A percentile compares a stretch with the other conserved stretches of the same genome.
These are phyloP conservation scores for Trichomalopsis sarcophagae DNA, from an alignment of 1,140 invertebrate genomes.

Conservation along the genomic window DNA sequence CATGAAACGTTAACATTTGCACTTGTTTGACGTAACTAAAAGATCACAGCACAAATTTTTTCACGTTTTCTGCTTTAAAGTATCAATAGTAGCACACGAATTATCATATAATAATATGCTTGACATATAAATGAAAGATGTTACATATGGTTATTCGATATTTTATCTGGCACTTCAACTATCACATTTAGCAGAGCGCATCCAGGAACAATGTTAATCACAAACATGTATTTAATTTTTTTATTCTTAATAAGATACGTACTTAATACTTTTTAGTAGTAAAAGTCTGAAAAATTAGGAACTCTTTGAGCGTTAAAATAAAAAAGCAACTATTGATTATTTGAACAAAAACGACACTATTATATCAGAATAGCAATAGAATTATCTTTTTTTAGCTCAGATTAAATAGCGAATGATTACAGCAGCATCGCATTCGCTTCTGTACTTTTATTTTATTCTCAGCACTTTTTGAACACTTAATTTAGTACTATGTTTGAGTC, in stretches of 20 bases:
- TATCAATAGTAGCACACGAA: conserved; percentile 35
- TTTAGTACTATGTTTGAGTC: neutral
- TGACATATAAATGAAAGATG: conserved; percentile 14
- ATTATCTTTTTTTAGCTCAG: neutral
- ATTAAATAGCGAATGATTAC: neutral
- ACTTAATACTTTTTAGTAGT: conserved; percentile 39
- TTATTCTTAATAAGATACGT: conserved; percentile 13
- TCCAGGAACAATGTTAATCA: conserved; percentile 50
- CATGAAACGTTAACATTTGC: conserved; percentile 30
- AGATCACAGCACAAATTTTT: conserved; percentile 51
- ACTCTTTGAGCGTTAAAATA: neutral
- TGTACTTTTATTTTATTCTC: neutral
- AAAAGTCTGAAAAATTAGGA: neutral
- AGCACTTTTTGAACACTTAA: neutral
- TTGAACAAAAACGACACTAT: neutral
- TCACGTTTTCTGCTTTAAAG: conserved; percentile 39
- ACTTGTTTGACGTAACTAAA: conserved; percentile 40
- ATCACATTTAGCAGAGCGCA: conserved; percentile 50
- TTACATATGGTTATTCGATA: conserved; percentile 27
- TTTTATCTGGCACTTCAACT: conserved; percentile 52
- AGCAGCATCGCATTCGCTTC: neutral
- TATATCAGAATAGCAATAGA: neutral
- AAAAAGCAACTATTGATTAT: neutral
- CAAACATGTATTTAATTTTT: conserved; percentile 28
- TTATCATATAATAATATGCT: conserved; percentile 24